These are phyloP conservation scores for Monopis laevigella DNA, from an alignment of 2,888 invertebrate genomes.

Conservation along the genomic window DNA sequence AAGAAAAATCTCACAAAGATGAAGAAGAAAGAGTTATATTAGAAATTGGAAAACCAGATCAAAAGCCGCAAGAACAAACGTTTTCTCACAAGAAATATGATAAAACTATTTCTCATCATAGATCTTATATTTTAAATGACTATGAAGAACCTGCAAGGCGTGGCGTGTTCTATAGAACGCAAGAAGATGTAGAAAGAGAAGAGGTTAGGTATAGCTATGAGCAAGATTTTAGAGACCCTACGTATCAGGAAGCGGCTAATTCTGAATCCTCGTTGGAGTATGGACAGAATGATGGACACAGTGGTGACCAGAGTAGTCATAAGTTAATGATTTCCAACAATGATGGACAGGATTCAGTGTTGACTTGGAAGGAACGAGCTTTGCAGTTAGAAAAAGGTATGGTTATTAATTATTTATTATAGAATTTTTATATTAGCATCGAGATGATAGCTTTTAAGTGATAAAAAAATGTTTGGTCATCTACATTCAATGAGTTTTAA, in stretches of 20 bases:
- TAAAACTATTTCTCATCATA: constrained; percentile 56
- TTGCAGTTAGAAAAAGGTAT: constrained; percentile 71
- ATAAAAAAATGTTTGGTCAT: too few species aligned
- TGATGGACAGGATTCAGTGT: constrained; percentile 31
- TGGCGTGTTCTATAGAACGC: constrained; percentile 43
- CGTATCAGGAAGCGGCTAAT: constrained; percentile 35
- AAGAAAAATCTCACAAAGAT: constrained; percentile 40
- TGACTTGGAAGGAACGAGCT: constrained; percentile 68
- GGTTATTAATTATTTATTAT: too few species aligned
- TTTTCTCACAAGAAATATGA: constrained; percentile 64
- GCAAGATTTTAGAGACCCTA: constrained; percentile 34
- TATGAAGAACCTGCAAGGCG: constrained; percentile 38
- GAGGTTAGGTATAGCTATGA: constrained; percentile 40
- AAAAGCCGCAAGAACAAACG: constrained; percentile 49
- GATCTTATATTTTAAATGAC: constrained; percentile 55
- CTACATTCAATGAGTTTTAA: too few species aligned
- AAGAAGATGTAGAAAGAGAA: constrained; percentile 32
- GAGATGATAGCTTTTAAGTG: too few species aligned
- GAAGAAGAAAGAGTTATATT: constrained; percentile 51
- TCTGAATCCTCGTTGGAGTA: constrained; percentile 53
- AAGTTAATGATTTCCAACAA: constrained; percentile 31
- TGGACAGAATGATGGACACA: constrained; percentile 25
- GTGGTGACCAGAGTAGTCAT: constrained; percentile 24
- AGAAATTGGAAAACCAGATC: constrained; percentile 60
- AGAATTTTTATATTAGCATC: too few species aligned